These are phyloP conservation scores for Copidosoma aretas DNA, from an alignment of 2,888 invertebrate species.

Conservation along the genomic window DNA sequence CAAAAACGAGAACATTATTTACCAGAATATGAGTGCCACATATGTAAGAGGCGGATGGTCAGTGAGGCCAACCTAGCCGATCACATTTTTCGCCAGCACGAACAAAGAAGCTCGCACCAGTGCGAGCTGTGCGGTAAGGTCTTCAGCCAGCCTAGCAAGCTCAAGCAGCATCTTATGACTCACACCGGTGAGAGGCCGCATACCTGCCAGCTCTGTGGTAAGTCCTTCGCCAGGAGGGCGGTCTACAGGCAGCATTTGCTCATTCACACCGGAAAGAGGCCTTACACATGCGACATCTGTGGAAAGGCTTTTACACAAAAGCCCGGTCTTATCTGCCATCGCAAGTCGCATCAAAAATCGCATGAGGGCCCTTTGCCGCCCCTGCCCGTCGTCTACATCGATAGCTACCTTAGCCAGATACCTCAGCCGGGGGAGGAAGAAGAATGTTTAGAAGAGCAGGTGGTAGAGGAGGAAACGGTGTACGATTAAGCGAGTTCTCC, in stretches of 20 bases:
- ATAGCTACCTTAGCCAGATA: conserved; percentile 57
- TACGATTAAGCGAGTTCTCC: background rate
- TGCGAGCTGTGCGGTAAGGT: conserved; percentile 60
- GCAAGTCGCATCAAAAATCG: conserved; percentile 59
- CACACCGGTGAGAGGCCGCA: conserved; percentile 59
- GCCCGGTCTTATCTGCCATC: conserved; percentile 59
- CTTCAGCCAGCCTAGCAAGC: conserved; percentile 58
- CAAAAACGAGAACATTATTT: conserved; percentile 60
- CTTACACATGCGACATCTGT: conserved; percentile 60
- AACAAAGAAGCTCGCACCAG: conserved; percentile 55
- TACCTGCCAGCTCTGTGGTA: conserved; percentile 55
- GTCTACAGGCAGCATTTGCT: conserved; percentile 58
- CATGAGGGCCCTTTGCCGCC: too few relatives aligned
- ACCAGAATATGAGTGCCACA: conserved; percentile 58
- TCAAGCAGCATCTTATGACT: conserved; percentile 58
- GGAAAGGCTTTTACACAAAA: conserved; percentile 60
- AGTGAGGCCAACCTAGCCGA: conserved; percentile 59
- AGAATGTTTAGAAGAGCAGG: conserved; percentile 5
- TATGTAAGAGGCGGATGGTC: conserved; percentile 59
- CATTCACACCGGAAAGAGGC: conserved; percentile 59
- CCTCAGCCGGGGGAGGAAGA: background rate
- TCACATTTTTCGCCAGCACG: conserved; percentile 58
- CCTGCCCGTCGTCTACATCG: conserved; percentile 60
- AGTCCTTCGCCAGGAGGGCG: conserved; percentile 58
- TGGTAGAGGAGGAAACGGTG: background rate